Conservation (phyloP, 2,888 invertebrate genomes). For the Cephus rjabovi region DNA sequence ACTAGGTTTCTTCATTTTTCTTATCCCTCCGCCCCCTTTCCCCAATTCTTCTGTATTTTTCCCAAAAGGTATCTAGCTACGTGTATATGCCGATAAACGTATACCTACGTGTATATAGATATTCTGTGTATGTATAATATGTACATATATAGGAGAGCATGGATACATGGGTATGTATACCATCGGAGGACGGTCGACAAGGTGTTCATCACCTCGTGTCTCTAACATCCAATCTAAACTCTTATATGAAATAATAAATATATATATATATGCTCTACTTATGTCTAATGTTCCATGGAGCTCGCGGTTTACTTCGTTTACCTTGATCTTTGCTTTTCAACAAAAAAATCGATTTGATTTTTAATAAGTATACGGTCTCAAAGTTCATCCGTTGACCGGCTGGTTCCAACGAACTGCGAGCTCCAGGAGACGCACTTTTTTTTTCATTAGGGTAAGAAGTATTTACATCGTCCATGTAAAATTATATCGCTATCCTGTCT, state of each 20-base stretch:
- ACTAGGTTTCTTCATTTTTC: neutral
- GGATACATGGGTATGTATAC: neutral
- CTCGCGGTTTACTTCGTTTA: neutral
- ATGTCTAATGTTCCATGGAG: neutral
- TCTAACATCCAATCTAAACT: constrained; percentile 1
- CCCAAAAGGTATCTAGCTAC: neutral
- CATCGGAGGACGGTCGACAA: constrained; percentile 3
- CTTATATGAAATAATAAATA: neutral
- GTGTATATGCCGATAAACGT: neutral
- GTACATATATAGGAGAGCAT: neutral
- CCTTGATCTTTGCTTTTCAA: neutral
- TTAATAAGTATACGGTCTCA: neutral
- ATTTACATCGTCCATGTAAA: constrained; percentile 11
- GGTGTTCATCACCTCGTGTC: neutral
- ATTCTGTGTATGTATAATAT: neutral
- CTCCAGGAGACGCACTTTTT: neutral
- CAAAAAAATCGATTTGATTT: neutral
- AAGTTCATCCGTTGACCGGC: neutral
- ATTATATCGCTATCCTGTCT: constrained; percentile 1
- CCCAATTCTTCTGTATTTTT: neutral
- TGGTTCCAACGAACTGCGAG: neutral
- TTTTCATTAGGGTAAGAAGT: neutral
- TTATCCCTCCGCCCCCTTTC: too few relatives aligned
- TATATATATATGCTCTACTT: constrained; percentile 1
- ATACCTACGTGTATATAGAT: neutral